phyloP scores from a whole-genome alignment of 1,140 invertebrate genomes.

The Micrasema longulum region DNA sequence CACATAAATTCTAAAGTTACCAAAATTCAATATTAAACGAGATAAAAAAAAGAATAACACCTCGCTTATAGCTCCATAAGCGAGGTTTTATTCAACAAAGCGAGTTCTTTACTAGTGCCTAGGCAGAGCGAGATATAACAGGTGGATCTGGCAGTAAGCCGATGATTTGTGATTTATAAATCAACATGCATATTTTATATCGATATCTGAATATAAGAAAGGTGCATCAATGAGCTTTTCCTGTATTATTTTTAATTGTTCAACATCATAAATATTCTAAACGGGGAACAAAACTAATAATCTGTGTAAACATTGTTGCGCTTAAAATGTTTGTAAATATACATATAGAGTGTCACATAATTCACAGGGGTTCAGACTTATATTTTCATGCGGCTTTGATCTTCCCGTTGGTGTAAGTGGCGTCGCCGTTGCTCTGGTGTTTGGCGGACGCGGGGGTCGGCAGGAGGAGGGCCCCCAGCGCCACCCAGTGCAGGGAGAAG shows the following conservation, averaged over 20 bases:
- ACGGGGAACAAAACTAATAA: neutral
- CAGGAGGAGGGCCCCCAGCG: conserved; percentile 62
- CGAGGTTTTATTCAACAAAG: too few relatives aligned
- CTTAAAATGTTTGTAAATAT: conserved; percentile 6
- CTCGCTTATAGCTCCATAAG: too few relatives aligned
- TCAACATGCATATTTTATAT: too few relatives aligned
- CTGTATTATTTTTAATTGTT: conserved; percentile 2
- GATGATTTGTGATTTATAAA: too few relatives aligned
- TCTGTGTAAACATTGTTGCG: conserved; percentile 18
- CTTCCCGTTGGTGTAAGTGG: conserved; percentile 50
- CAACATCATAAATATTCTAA: conserved; percentile 13
- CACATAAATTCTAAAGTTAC: too few relatives aligned
- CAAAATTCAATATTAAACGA: too few relatives aligned
- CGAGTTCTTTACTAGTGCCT: too few relatives aligned
- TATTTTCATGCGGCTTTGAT: conserved; percentile 39
- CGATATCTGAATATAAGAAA: too few relatives aligned
- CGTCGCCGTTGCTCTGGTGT: conserved; percentile 39
- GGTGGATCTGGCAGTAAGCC: too few relatives aligned
- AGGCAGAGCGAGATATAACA: too few relatives aligned
- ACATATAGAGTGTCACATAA: conserved; percentile 10
- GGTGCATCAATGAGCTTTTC: too few relatives aligned
- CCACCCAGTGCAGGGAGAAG: conserved; percentile 66
- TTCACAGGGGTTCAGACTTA: conserved; percentile 21
- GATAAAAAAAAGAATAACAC: too few relatives aligned
- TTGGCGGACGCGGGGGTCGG: conserved; percentile 47